Conservation (phyloP, 2,888 invertebrate genomes). For the Criorhina ranunculi region DNA sequence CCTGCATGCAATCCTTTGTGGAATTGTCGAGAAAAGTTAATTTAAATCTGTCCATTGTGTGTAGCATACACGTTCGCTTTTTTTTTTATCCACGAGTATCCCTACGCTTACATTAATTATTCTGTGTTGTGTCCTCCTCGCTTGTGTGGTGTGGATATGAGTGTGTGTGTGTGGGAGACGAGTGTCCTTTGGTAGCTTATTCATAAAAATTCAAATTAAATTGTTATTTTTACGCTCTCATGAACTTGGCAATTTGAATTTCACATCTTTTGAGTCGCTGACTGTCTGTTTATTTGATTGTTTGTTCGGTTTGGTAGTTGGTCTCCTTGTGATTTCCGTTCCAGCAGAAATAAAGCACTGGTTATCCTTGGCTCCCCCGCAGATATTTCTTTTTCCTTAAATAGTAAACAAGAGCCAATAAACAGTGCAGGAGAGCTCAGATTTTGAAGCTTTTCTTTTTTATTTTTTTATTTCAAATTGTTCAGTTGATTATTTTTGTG, state of each 20-base stretch:
- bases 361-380: constrained; percentile 12
- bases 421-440: constrained; percentile 47
- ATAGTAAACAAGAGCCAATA: constrained; percentile 61
- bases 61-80: background rate
- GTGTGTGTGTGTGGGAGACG: constrained; percentile 16
- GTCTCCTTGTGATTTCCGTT: constrained; percentile 10
- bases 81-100: constrained; percentile 1
- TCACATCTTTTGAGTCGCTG: constrained; percentile 69
- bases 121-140: constrained; percentile 34
- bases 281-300: constrained; percentile 66
- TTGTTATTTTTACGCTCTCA: constrained; percentile 76
- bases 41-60: constrained; percentile 51
- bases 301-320: constrained; percentile 51
- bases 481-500: constrained; percentile 28
- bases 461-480: constrained; percentile 13
- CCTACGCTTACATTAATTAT: background rate
- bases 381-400: constrained; percentile 45
- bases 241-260: constrained; percentile 74
- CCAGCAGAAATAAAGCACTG: constrained; percentile 4
- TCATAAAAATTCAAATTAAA: constrained; percentile 76
- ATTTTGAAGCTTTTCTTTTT: constrained; percentile 40
- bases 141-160: background rate
- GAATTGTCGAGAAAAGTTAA: constrained; percentile 56
- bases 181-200: constrained; percentile 39
- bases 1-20: constrained; percentile 48